Conservation (phyloP, 2,797 vertebrate species). For the Cyclopterus lumpus region DNA sequence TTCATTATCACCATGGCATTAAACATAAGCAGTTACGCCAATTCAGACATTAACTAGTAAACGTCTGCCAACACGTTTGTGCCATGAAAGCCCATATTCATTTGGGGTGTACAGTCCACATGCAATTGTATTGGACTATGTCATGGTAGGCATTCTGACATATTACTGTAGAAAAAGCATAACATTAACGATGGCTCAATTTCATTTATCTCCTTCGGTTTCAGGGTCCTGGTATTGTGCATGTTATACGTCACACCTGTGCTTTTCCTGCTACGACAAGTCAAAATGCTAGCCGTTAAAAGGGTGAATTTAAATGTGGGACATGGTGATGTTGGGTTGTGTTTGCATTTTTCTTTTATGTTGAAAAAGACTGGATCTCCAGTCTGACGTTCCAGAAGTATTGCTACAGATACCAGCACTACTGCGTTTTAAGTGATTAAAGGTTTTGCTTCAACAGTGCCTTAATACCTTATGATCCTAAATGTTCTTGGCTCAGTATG, state of each 20-base stretch:
- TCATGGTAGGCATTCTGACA: neutral
- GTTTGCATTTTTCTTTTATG: too few species aligned
- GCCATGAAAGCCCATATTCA: neutral
- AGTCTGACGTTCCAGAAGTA: neutral
- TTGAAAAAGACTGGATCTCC: too few species aligned
- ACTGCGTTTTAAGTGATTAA: neutral
- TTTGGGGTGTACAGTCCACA: neutral
- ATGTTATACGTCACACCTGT: too few species aligned
- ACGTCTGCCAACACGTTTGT: neutral
- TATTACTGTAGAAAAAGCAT: neutral
- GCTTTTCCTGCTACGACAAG: too few species aligned
- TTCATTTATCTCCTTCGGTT: too few species aligned
- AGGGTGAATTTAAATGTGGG: too few species aligned
- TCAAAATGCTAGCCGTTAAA: too few species aligned
- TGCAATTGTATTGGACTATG: too few species aligned
- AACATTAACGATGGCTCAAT: too few species aligned
- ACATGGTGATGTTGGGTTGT: too few species aligned
- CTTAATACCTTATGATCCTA: neutral
- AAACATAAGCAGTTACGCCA: neutral
- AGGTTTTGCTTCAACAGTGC: neutral
- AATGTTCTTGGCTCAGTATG: neutral
- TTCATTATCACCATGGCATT: neutral
- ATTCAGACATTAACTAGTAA: neutral
- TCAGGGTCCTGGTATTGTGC: too few species aligned
- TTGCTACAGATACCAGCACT: neutral